phyloP scores from a whole-genome alignment of 2,888 invertebrate genomes.

The Sarcophaga carnaria region DNA sequence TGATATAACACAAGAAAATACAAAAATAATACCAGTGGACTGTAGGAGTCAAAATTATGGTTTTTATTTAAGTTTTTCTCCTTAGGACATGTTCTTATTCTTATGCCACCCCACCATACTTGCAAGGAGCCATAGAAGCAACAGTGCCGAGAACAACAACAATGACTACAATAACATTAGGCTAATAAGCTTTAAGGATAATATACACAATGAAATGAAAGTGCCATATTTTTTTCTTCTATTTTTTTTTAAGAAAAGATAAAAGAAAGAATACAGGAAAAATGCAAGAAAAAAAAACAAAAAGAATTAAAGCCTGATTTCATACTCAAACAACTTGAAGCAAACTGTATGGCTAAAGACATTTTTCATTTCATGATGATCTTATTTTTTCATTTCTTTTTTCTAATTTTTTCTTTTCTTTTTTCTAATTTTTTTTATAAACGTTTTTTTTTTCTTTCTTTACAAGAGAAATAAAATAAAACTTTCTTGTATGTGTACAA shows the following conservation, averaged over 20 bases:
- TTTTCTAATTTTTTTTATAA: background rate
- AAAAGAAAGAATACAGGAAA: slow-evolving; percentile 24
- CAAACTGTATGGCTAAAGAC: slow-evolving; percentile 32
- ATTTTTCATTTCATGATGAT: slow-evolving; percentile 16
- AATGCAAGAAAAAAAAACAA: slow-evolving; percentile 5
- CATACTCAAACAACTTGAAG: slow-evolving; percentile 51
- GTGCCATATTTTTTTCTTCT: slow-evolving; percentile 1
- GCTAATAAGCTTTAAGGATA: slow-evolving; percentile 52
- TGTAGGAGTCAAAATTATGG: slow-evolving; percentile 37
- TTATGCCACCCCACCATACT: background rate
- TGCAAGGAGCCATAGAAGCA: slow-evolving; percentile 14
- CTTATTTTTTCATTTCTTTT: background rate
- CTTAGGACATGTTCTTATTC: slow-evolving; percentile 43
- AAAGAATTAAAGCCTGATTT: slow-evolving; percentile 39
- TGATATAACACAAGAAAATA: background rate
- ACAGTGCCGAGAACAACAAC: background rate
- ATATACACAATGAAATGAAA: slow-evolving; percentile 23
- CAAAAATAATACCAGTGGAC: background rate
- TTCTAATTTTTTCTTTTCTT: background rate
- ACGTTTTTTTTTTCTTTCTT: background rate
- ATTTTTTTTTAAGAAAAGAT: slow-evolving; percentile 1
- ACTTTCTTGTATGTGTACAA: slow-evolving; percentile 42
- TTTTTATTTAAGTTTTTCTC: slow-evolving; percentile 37
- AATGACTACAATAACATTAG: background rate
- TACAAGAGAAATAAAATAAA: slow-evolving; percentile 26